These are phyloP conservation scores for Terebella lapidaria DNA, from an alignment of 2,888 invertebrate genomes.

Conservation along the genomic window DNA sequence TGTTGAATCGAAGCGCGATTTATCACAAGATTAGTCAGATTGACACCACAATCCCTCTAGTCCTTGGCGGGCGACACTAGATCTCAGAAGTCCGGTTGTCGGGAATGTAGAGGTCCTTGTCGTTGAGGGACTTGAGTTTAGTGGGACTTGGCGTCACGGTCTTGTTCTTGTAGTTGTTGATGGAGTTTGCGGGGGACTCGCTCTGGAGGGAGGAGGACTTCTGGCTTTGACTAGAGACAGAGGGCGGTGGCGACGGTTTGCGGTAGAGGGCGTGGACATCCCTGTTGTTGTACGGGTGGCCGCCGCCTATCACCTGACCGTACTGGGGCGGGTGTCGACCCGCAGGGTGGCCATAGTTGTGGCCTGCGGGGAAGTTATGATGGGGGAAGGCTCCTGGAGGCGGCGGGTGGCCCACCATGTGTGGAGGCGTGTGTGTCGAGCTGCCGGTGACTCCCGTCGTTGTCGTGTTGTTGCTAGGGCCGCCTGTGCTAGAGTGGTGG, in stretches of 20 bases:
- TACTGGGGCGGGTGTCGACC: neutral
- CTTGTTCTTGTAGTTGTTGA: neutral
- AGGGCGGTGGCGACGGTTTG: slow-evolving; percentile 3
- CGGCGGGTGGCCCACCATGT: neutral
- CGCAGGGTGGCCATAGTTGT: neutral
- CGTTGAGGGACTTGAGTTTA: neutral
- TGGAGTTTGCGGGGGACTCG: neutral
- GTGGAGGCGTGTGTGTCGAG: neutral
- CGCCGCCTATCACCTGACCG: neutral
- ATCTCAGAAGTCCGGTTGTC: slow-evolving; percentile 2
- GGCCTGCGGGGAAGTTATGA: neutral
- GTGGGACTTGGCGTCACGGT: neutral
- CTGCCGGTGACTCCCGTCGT: neutral
- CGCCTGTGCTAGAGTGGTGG: slow-evolving; percentile 12
- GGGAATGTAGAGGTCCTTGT: slow-evolving; percentile 5
- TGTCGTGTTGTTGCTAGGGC: slow-evolving; percentile 3
- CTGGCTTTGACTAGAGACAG: slow-evolving; percentile 3
- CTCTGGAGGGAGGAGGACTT: neutral
- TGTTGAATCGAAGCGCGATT: too few relatives aligned
- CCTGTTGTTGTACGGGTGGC: neutral
- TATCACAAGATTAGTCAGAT: too few relatives aligned
- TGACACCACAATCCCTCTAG: too few relatives aligned
- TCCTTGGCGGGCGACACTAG: too few relatives aligned
- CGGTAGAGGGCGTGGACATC: neutral
- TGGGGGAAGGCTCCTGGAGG: neutral